These are phyloP conservation scores for Microcebus griseorufus DNA, from an alignment of 2,113 vertebrate genomes.

Conservation along the genomic window DNA sequence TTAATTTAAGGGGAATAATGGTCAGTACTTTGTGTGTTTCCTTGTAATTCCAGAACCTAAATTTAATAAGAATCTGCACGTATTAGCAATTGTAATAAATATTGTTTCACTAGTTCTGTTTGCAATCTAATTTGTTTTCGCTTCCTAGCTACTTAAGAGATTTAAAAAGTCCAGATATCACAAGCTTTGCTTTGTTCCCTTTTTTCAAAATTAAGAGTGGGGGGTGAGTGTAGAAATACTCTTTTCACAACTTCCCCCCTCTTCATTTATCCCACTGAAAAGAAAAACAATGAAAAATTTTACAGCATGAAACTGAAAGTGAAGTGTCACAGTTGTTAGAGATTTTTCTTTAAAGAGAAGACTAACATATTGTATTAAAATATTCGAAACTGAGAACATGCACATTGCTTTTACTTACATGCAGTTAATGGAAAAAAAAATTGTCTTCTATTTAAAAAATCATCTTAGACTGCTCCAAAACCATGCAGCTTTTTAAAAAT, in stretches of 20 bases:
- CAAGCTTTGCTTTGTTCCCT: conserved; percentile 54
- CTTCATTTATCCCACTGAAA: conserved; percentile 64
- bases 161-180: conserved; percentile 61
- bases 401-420: conserved; percentile 74
- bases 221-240: conserved; percentile 44
- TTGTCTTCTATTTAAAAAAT: conserved; percentile 27
- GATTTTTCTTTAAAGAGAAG: conserved; percentile 71
- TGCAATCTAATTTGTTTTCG: conserved; percentile 61
- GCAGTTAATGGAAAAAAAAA: conserved; percentile 26
- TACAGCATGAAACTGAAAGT: conserved; percentile 79
- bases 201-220: conserved; percentile 36
- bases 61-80: conserved; percentile 48
- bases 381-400: conserved; percentile 56
- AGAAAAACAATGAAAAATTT: conserved; percentile 75
- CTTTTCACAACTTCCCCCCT: conserved; percentile 57
- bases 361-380: conserved; percentile 70
- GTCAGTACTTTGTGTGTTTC: conserved; percentile 49
- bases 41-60: conserved; percentile 57
- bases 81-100: conserved; percentile 67
- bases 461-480: conserved; percentile 53
- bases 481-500: conserved; percentile 49
- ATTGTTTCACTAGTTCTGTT: conserved; percentile 49
- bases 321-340: conserved; percentile 68
- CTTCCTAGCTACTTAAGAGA: conserved; percentile 56
- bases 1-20: conserved; percentile 68